Conservation (phyloP, 2,888 invertebrate genomes). For the Mantis religiosa region DNA sequence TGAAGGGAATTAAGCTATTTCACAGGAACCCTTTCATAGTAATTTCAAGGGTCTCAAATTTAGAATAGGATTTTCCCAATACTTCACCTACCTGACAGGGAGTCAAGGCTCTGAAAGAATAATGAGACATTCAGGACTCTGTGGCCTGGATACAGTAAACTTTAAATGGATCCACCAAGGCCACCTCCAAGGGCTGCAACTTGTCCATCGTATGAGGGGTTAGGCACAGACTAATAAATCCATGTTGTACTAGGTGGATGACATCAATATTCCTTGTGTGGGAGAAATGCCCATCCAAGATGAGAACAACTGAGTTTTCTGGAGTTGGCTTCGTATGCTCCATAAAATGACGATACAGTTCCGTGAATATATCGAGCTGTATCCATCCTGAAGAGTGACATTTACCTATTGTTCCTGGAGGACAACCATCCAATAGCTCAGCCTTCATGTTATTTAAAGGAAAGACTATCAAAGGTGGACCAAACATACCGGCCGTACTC, state of each 20-base stretch:
- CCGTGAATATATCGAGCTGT: too few relatives aligned
- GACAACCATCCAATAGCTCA: conserved; percentile 36
- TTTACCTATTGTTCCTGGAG: conserved; percentile 35
- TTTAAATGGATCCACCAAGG: neutral
- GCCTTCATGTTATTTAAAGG: neutral
- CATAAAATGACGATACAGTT: too few relatives aligned
- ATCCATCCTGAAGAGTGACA: conserved; percentile 38
- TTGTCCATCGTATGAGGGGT: neutral
- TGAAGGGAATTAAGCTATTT: neutral
- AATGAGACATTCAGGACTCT: neutral
- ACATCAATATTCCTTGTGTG: neutral
- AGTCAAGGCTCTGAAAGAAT: neutral
- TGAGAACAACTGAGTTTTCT: neutral
- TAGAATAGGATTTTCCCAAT: neutral
- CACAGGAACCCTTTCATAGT: too few relatives aligned
- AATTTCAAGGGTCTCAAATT: neutral
- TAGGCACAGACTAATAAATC: neutral
- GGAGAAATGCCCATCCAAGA: neutral
- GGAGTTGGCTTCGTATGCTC: neutral
- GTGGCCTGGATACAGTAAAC: neutral
- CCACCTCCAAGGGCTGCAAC: neutral
- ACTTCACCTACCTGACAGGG: neutral
- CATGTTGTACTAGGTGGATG: neutral
- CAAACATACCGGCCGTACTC: conserved; percentile 22
- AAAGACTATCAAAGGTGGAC: neutral